Base-by-base conservation (phyloP, 2,888 invertebrate genomes). In the Tachina grossa region DNA sequence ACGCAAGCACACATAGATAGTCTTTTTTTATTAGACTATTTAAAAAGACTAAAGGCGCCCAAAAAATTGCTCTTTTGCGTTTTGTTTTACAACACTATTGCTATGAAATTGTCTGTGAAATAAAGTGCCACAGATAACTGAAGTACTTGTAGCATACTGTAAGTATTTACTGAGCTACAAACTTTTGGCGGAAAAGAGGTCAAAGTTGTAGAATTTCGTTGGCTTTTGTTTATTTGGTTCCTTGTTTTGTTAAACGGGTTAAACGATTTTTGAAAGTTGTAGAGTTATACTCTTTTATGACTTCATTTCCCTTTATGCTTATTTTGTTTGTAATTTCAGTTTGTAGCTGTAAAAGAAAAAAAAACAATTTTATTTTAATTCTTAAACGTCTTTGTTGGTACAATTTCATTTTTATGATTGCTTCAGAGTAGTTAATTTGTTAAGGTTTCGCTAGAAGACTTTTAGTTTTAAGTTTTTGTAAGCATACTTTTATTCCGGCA, bases 51-150 rank as follows among this genome's bases (percentile, higher is more conserved):
- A 39, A 57, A 55, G 77, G 69, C 72, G 61, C 74, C 77, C 57
- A 61, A 71, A 63, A 65, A 53, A 68, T 31, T 65, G 45, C 22
- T 55, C 41, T 66, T 69, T 19, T 53, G 31, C 22, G 41, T 59
- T 80, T 55, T 51, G 41, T 59, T 75, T 78, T 63, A 69, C 55
- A 81, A 16, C 16, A 53, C 66, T 66, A 13, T n/a, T 31, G 65
- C 55, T 13, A 68, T 53, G 49, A 78, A 84, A 76, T 76, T 31
- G 80, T 41, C 71, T 80, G 75, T 80, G 39, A 78, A 74, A 66
- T 71, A 55, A 68, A 74, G 61, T 68, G 39, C 49, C 41, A 22
- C 57, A 74, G 75, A 80, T 76, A 83, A 74, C 14, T 16, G 47
- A 55, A 65, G 53, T 53, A 61, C 53, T 71, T 31, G 22, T 45